phyloP scores from a whole-genome alignment of 2,797 vertebrate species.

The Fratercula arctica region DNA sequence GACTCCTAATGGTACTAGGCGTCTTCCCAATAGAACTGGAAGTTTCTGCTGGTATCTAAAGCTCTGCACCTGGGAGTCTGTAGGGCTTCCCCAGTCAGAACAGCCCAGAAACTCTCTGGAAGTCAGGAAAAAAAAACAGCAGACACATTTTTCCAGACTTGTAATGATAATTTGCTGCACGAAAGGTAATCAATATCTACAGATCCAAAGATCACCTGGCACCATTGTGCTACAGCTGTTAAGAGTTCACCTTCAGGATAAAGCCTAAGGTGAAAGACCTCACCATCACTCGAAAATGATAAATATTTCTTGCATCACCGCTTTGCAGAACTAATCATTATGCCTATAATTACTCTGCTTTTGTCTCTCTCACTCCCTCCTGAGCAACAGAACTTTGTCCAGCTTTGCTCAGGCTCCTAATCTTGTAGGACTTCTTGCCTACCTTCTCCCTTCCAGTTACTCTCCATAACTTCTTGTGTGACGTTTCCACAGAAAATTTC shows the following conservation, averaged over 20 bases:
- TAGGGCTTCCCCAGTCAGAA: neutral
- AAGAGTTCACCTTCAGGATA: constrained; percentile 35
- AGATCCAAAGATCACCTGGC: constrained; percentile 5
- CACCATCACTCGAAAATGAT: neutral
- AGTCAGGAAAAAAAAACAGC: neutral
- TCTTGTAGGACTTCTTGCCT: neutral
- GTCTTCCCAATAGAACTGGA: neutral
- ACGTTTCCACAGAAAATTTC: neutral
- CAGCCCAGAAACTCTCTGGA: neutral
- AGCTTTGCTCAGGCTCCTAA: neutral
- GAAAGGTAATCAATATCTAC: neutral
- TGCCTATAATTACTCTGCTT: neutral
- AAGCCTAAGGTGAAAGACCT: constrained; percentile 15
- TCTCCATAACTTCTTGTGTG: neutral
- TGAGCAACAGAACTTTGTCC: neutral
- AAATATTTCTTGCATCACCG: neutral
- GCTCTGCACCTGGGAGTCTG: neutral
- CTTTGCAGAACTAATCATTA: neutral
- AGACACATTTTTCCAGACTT: neutral
- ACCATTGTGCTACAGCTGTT: neutral
- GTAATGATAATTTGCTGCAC: neutral
- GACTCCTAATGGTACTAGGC: neutral
- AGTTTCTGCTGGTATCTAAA: neutral
- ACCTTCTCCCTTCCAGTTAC: neutral
- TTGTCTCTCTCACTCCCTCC: neutral